Conservation (phyloP, 1,140 invertebrate species). For the Choristoneura fumiferana region DNA sequence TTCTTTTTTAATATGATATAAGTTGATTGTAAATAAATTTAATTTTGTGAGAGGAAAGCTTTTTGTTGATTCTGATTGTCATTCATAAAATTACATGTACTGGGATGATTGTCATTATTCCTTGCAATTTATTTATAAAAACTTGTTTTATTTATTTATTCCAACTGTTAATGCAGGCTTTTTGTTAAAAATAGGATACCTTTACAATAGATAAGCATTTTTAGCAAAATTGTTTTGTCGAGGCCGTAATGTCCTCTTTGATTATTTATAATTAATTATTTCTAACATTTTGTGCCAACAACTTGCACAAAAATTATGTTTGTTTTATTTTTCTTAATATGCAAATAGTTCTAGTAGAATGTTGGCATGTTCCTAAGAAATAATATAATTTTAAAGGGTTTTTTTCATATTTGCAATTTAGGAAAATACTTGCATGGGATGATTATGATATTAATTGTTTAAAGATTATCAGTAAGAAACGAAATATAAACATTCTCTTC, state of each 20-base stretch:
- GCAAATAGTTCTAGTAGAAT: background rate
- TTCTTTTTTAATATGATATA: constrained; percentile 28
- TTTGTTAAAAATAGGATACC: too few species aligned
- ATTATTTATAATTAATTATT: too few species aligned
- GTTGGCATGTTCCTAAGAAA: too few species aligned
- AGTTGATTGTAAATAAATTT: constrained; percentile 20
- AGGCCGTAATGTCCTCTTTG: too few species aligned
- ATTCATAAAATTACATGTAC: too few species aligned
- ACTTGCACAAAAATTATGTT: too few species aligned
- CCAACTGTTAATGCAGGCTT: too few species aligned
- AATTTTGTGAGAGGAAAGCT: constrained; percentile 19
- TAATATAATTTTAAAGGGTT: too few species aligned
- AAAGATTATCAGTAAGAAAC: constrained; percentile 59
- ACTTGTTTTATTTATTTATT: constrained; percentile 9
- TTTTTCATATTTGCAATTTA: constrained; percentile 43
- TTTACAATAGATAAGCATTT: too few species aligned
- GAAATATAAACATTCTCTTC: constrained; percentile 57
- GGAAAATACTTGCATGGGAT: constrained; percentile 48
- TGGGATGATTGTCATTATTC: background rate
- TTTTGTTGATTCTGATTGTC: constrained; percentile 25
- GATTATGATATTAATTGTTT: constrained; percentile 57
- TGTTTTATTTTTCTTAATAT: too few species aligned
- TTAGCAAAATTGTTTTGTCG: too few species aligned
- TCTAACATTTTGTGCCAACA: too few species aligned
- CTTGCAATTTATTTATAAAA: background rate